Conservation (phyloP, 2,888 invertebrate genomes). For the Ichneumoninae sp. region DNA sequence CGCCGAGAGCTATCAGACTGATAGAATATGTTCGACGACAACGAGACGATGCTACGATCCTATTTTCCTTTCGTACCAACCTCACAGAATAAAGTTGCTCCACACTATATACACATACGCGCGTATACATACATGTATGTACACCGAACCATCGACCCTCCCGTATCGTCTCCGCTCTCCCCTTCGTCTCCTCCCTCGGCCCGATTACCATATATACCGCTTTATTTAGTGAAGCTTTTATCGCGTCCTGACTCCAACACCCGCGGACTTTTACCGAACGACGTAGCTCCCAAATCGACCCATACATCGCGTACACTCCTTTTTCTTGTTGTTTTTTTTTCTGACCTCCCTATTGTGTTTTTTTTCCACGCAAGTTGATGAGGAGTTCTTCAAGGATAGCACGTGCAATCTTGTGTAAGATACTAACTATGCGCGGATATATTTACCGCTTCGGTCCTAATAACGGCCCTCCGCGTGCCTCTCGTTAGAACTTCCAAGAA, state of each 20-base stretch:
- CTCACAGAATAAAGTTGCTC: neutral
- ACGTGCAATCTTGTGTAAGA: conserved; percentile 11
- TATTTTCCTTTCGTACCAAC: conserved; percentile 25
- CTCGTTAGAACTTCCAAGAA: conserved; percentile 74
- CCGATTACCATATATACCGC: conserved; percentile 78
- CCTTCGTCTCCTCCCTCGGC: conserved; percentile 34
- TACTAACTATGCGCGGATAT: conserved; percentile 2
- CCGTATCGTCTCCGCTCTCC: conserved; percentile 38
- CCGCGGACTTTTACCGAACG: neutral
- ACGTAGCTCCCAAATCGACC: neutral
- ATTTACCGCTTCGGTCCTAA: conserved; percentile 69
- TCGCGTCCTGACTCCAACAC: conserved; percentile 70
- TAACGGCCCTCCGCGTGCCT: conserved; percentile 70
- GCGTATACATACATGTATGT: neutral
- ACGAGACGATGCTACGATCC: conserved; percentile 16
- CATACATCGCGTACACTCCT: neutral
- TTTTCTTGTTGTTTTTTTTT: neutral
- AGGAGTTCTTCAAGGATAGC: neutral
- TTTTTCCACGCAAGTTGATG: neutral
- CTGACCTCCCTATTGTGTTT: neutral
- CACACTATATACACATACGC: neutral
- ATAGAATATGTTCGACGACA: conserved; percentile 77
- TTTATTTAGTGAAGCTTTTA: conserved; percentile 80
- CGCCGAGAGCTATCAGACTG: conserved; percentile 80
- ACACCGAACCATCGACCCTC: conserved; percentile 1